Conservation (phyloP, 1,140 invertebrate genomes). For the Sitobion miscanthi region DNA sequence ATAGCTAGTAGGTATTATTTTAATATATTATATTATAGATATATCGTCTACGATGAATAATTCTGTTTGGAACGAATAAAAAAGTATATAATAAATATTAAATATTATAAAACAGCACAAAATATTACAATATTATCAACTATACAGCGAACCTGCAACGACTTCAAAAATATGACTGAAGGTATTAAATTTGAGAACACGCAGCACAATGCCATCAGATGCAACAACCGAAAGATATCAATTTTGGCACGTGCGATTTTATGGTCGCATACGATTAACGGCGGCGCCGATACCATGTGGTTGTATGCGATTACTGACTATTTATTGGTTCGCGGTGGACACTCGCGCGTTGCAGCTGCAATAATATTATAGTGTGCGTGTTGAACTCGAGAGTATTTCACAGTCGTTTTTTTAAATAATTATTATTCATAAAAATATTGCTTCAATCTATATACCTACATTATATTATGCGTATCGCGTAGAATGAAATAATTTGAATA, state of each 20-base stretch:
- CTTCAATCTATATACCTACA: not conserved
- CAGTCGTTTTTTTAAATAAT: not conserved
- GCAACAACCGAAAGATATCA: not conserved
- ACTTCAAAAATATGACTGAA: not conserved
- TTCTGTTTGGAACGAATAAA: no score
- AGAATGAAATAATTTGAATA: not conserved
- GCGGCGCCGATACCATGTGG: not conserved
- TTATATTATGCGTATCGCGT: not conserved
- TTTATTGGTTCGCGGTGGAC: no score
- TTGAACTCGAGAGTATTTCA: not conserved
- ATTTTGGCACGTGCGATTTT: conserved; percentile 4
- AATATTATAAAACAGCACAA: no score
- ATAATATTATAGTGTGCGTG: not conserved
- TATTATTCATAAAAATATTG: not conserved
- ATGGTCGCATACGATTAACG: not conserved
- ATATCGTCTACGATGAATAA: no score
- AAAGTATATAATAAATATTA: no score
- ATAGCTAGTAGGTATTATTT: no score
- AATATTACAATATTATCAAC: not conserved
- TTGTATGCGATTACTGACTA: not conserved
- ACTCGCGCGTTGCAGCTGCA: not conserved
- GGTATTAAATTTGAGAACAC: not conserved
- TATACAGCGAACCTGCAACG: not conserved
- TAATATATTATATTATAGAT: no score
- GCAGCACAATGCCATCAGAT: not conserved